Base-by-base conservation (phyloP, 2,888 invertebrate species). In the Disparrhopalites patrizii region DNA sequence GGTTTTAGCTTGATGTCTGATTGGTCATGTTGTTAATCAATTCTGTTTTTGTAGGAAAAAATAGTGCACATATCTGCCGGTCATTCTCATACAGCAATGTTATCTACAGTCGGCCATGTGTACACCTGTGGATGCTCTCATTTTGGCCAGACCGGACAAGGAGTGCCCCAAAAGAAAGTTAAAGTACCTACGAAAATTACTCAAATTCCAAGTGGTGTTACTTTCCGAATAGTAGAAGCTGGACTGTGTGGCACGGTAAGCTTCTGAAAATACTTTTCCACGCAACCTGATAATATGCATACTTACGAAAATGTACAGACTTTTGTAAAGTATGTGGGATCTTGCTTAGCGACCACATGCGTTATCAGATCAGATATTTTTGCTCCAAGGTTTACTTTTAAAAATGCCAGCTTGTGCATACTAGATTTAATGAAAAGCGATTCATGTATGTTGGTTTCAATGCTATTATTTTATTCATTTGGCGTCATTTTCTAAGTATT, bases 81-180 rank as follows among this genome's bases (percentile, higher is more conserved):
- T 0, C 93, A 94, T 78, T 95, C 94, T 80, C 96, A 96, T 79
- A 89, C 89, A 1, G 85, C 93, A 68, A 93, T 90, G 0, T 80
- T 93, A 1, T 88, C 91, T 28, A 83, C 84, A 1, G 85, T 87
- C 73, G 92, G 92, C 5, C 72, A 85, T 7, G 79, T 92, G 1
- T 91, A 89, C 76, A 84, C 87, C 0, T 94, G 93, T 91, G 94
- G 95, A 1, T 85, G 91, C 69, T 93, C 92, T 80, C 84, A 91
- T 69, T 93, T 95, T 77, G 93, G 93, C 36, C 95, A 95, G 78
- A 81, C 95, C 62, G 93, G 92, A 23, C 86, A 86, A 65, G 88
- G 89, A 2, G 85, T 85, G 68, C 81, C 86, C 68, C 76, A 68
- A 20, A 65, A 76, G 54, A 78, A 78, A 74, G 76, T 76, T 43